These are phyloP conservation scores for Aramus guarauna DNA, from an alignment of 2,113 vertebrate genomes.

Conservation along the genomic window DNA sequence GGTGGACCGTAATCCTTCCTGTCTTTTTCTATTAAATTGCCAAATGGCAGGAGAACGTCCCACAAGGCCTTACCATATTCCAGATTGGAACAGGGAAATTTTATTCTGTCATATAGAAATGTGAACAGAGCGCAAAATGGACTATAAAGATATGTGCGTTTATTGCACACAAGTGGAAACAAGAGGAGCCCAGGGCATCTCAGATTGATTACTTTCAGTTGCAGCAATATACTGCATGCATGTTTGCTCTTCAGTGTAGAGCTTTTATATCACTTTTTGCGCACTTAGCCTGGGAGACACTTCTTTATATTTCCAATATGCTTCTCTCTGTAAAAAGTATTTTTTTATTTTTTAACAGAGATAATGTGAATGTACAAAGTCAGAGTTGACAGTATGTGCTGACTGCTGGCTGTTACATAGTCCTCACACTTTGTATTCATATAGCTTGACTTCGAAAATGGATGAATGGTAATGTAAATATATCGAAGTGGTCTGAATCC, in stretches of 20 bases:
- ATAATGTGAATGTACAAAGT: conserved; percentile 32
- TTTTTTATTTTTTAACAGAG: conserved; percentile 3
- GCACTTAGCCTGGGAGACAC: not conserved
- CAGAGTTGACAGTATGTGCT: not conserved
- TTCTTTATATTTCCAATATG: not conserved
- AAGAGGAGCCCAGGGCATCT: not conserved
- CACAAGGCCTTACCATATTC: not conserved
- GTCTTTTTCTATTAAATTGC: conserved; percentile 9
- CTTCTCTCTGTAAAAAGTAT: not conserved
- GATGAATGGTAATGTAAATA: not conserved
- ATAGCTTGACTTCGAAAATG: not conserved
- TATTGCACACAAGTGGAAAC: not conserved
- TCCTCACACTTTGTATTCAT: not conserved
- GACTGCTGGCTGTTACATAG: not conserved
- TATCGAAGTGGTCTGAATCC: not conserved
- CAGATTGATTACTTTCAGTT: not conserved
- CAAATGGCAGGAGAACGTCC: not conserved
- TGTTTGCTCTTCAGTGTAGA: not conserved
- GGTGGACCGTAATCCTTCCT: not conserved
- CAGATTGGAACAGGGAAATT: conserved; percentile 41
- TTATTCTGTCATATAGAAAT: conserved; percentile 41
- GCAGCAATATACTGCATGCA: not conserved
- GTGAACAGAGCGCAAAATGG: conserved; percentile 1
- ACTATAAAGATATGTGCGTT: conserved; percentile 18
- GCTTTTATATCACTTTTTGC: not conserved